phyloP scores from a whole-genome alignment of 2,888 invertebrate species.

The Aelia acuminata region DNA sequence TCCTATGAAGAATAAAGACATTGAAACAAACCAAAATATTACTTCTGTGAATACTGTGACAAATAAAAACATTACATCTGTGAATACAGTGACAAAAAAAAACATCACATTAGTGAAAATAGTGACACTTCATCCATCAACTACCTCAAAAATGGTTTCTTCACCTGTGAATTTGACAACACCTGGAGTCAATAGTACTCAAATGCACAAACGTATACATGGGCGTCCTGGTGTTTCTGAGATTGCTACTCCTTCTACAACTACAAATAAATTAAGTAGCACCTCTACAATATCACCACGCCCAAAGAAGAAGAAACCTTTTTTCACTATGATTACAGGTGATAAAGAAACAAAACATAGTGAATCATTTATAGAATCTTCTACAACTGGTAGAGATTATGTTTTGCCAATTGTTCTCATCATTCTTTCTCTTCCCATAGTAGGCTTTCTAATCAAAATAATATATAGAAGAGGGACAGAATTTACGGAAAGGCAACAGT shows the following conservation, averaged over 20 bases:
- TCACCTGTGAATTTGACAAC: neutral
- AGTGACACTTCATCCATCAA: neutral
- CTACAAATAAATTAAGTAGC: neutral
- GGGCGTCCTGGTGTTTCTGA: slow-evolving; percentile 52
- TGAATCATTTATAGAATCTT: slow-evolving; percentile 65
- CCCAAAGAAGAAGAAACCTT: slow-evolving; percentile 59
- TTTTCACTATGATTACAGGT: slow-evolving; percentile 62
- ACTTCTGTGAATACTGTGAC: neutral
- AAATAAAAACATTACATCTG: neutral
- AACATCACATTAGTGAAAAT: neutral
- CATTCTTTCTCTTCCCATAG: slow-evolving; percentile 81
- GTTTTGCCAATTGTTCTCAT: slow-evolving; percentile 82
- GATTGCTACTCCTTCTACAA: neutral
- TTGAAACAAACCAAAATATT: neutral
- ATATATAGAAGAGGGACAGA: slow-evolving; percentile 81
- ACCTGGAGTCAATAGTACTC: neutral
- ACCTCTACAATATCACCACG: neutral
- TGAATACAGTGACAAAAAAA: neutral
- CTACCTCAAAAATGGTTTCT: neutral
- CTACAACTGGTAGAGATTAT: slow-evolving; percentile 71
- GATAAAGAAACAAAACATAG: slow-evolving; percentile 61
- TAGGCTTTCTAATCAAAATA: slow-evolving; percentile 78
- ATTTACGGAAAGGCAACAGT: slow-evolving; percentile 89
- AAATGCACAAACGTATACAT: slow-evolving; percentile 45
- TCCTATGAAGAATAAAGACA: neutral